Evolutionary conservation across 2,888 invertebrate species (phyloP).

Genomic region (Amblyteles armatorius): DNA sequence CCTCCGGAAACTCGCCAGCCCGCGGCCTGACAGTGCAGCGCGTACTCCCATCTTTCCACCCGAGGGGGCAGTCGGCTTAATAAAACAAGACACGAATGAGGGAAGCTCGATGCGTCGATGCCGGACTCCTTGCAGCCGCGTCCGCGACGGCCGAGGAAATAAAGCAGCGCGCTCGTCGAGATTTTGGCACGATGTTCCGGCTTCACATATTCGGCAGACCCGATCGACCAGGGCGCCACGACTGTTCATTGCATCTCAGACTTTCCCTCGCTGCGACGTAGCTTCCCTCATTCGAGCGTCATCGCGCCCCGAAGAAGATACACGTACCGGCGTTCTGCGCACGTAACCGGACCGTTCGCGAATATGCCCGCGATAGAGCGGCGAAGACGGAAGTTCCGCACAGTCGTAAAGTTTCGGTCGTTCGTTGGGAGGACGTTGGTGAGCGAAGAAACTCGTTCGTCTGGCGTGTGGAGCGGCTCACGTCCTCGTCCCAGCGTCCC

Average conservation of each 20-base stretch:
- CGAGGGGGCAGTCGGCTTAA: background rate
- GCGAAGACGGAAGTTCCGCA: conserved; percentile 24
- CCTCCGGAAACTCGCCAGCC: background rate
- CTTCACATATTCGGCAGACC: background rate
- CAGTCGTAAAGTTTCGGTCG: conserved; percentile 54
- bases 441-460: conserved; percentile 40
- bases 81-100: background rate
- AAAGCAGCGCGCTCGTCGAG: background rate
- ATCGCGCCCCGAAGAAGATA: background rate
- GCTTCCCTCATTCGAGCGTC: background rate
- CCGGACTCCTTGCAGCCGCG: background rate
- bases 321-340: background rate
- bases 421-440: conserved; percentile 2
- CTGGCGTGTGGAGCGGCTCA: conserved; percentile 31
- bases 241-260: background rate
- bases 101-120: background rate
- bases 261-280: background rate
- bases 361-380: conserved; percentile 17
- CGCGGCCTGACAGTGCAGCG: too few species aligned
- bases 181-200: background rate
- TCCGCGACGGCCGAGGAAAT: background rate
- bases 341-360: background rate
- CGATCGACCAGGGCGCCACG: background rate
- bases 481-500: background rate
- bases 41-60: background rate